A percentile compares a stretch with the other conserved stretches of the same genome.
phyloP scores from a whole-genome alignment of 2,797 vertebrate genomes.

The Neosilurus hyrtlii region DNA sequence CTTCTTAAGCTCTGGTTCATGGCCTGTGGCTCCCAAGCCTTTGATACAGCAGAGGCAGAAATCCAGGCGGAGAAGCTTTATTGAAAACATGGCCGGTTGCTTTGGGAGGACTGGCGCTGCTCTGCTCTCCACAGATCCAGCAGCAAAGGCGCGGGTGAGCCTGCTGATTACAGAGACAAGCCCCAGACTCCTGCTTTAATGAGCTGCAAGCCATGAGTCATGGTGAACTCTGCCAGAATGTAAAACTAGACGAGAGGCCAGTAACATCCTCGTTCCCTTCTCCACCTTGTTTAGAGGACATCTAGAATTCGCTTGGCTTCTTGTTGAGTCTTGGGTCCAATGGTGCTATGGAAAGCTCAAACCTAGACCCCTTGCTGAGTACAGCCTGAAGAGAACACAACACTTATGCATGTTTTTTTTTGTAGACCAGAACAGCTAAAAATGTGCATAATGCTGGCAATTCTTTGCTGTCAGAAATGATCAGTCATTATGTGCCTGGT shows the following conservation, averaged over 20 bases:
- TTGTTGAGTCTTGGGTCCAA: not conserved
- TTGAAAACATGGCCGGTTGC: slow-evolving; percentile 57
- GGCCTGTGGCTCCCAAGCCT: slow-evolving; percentile 52
- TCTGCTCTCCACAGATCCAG: slow-evolving; percentile 47
- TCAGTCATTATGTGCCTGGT: slow-evolving; percentile 65
- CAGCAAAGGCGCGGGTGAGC: slow-evolving; percentile 51
- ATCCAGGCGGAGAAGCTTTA: slow-evolving; percentile 53
- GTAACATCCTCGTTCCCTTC: slow-evolving; percentile 26
- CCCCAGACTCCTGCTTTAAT: slow-evolving; percentile 58
- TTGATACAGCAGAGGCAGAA: slow-evolving; percentile 56
- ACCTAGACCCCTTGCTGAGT: slow-evolving; percentile 4
- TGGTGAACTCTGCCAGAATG: slow-evolving; percentile 52
- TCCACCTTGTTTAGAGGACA: slow-evolving; percentile 43
- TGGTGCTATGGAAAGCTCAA: slow-evolving; percentile 8
- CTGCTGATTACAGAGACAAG: slow-evolving; percentile 58
- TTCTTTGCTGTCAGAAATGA: slow-evolving; percentile 64
- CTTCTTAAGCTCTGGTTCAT: slow-evolving; percentile 44
- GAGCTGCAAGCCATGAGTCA: slow-evolving; percentile 58
- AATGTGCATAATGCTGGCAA: slow-evolving; percentile 54
- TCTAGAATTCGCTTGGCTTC: slow-evolving; percentile 34
- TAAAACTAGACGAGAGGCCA: slow-evolving; percentile 52
- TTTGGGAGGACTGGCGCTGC: slow-evolving; percentile 44
- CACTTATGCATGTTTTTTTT: not conserved
- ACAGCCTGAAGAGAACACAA: not conserved
- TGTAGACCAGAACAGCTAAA: not conserved